Evolutionary conservation across 64 coral and sea anemone genomes (phyloP), one percentile per base, ranked within the genome.

Genomic region (Pocillopora verrucosa): DNA sequence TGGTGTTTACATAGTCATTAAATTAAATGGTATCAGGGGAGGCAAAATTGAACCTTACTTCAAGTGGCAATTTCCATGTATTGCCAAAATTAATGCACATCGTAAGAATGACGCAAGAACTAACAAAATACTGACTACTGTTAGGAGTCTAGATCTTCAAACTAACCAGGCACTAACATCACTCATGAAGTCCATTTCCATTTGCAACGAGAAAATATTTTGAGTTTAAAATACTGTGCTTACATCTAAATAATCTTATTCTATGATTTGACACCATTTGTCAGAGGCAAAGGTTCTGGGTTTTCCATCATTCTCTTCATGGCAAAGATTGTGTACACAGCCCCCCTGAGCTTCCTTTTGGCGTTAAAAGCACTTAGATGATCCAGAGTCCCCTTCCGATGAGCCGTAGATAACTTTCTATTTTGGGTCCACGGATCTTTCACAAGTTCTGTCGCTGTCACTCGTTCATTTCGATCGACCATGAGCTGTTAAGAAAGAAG

Each of bases 341-440:
- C 84, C n/a, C 88, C 93, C 65, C 90, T 79, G 14, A 88, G 25
- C 78, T 95, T 95, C 51, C 94, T 89, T 56, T 91, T 95, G 15
- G 89, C 94, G 76, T 94, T 94, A 56, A 94, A 94, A 22, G 76
- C 58, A 59, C 65, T 74, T 16, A 94, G 86, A 36, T 91, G 78
- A 25, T 94, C 93, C 17, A 94, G 11, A n/a, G 93, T 94, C 61
- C 90, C 90, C 75, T 94, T 94, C 35, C 93, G 65, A 57, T 94
- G 88, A 24, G 57, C 57, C 65, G 82, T 87, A n/a, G 89, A 79
- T 75, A 94, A 61, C 19, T 91, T 89, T 75, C 90, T 86, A 35
- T 60, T 88, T 62, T 60, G 61, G 14, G 90, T 94, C 93, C 89
- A 94, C 3, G 77, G 19, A 76, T 94, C 93, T 75, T 91, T 87